phyloP scores from a whole-genome alignment of 2,888 invertebrate species.

The Boloria euphrosyne region DNA sequence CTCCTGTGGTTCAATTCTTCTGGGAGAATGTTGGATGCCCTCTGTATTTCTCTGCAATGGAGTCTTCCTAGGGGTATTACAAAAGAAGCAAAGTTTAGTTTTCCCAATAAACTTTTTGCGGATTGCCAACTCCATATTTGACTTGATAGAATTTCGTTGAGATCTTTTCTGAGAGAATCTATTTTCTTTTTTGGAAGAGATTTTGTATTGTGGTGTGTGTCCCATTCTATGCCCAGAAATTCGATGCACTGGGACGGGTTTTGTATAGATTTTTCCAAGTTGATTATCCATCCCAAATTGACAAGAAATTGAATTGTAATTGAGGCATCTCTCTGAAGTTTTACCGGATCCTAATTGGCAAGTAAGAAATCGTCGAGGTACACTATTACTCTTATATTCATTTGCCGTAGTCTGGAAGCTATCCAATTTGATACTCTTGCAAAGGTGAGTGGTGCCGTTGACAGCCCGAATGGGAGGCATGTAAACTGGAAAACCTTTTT shows the following conservation, averaged over 20 bases:
- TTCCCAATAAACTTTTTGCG: slow-evolving; percentile 17
- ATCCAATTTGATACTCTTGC: slow-evolving; percentile 36
- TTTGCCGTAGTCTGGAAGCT: background rate
- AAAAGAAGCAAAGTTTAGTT: slow-evolving; percentile 32
- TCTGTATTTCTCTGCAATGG: slow-evolving; percentile 28
- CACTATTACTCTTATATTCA: background rate
- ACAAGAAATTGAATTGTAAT: background rate
- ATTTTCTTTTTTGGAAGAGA: slow-evolving; percentile 27
- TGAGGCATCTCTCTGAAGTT: background rate
- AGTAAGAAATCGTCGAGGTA: slow-evolving; percentile 1
- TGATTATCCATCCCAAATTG: background rate
- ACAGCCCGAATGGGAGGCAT: slow-evolving; percentile 45
- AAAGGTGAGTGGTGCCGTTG: slow-evolving; percentile 43
- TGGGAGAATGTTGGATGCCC: slow-evolving; percentile 20
- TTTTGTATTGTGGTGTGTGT: slow-evolving; percentile 27
- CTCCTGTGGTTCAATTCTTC: background rate
- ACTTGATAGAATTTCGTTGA: background rate
- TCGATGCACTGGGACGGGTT: background rate
- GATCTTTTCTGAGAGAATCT: background rate
- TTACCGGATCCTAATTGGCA: background rate
- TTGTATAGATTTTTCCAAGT: background rate
- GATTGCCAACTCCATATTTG: slow-evolving; percentile 21
- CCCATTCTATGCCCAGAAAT: slow-evolving; percentile 22
- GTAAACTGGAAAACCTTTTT: slow-evolving; percentile 28
- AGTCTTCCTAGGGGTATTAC: slow-evolving; percentile 32